Percentiles rank a stretch among this genome's conserved stretches.
Evolutionary conservation across 2,113 vertebrate genomes (phyloP).

Genomic region (Podarcis muralis): DNA sequence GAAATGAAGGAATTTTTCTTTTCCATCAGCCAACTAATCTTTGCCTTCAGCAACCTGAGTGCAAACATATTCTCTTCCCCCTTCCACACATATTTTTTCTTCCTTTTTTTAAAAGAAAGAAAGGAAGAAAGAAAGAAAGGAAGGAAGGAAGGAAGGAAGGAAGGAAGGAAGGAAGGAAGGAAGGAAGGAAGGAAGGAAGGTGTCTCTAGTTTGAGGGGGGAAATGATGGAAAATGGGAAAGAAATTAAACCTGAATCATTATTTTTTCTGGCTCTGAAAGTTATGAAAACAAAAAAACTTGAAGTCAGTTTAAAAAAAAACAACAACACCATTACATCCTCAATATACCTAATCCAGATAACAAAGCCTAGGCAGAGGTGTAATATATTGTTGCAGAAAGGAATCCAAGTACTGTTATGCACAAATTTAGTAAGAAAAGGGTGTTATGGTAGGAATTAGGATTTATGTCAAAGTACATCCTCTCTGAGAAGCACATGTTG

Average conservation of each 20-base stretch:
- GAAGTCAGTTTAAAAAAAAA: not conserved
- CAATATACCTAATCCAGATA: not conserved
- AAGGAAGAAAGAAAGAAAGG: not conserved
- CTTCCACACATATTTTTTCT: not conserved
- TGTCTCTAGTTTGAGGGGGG: no score
- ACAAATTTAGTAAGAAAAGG: not conserved
- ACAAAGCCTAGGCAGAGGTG: not conserved
- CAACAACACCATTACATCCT: not conserved
- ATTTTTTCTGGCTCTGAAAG: not conserved
- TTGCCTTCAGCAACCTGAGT: not conserved
- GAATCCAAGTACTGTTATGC: not conserved
- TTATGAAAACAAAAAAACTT: not conserved
- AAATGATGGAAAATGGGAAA: not conserved
- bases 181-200: no score
- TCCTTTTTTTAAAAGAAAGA: not conserved
- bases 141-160: no score
- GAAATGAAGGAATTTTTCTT: not conserved
- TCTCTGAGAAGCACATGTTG: not conserved
- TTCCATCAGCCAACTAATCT: constrained; percentile 3
- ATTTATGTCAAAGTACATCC: not conserved
- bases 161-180: no score
- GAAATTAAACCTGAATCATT: not conserved
- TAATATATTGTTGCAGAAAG: not conserved
- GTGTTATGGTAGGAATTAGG: not conserved
- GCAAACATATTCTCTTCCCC: not conserved